A percentile compares a stretch with the other conserved stretches of the same genome.
These are phyloP conservation scores for Sebastiscus tertius DNA, from an alignment of 2,797 vertebrate species.

Conservation along the genomic window DNA sequence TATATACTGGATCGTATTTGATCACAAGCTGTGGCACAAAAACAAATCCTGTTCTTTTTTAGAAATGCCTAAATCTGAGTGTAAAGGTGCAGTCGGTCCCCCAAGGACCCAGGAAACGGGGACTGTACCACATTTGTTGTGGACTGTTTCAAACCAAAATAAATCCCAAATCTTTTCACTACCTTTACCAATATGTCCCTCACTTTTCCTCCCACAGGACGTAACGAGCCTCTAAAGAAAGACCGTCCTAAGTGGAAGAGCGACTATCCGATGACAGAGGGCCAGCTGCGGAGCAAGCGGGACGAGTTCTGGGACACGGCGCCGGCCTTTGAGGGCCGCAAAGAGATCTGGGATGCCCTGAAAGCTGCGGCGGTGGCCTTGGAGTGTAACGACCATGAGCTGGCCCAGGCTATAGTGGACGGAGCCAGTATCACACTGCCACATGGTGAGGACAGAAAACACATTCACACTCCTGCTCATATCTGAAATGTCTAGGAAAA, in stretches of 20 bases:
- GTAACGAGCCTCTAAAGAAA: slow-evolving; percentile 96
- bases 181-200: neutral
- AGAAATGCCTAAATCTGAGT: neutral
- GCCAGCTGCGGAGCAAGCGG: slow-evolving; percentile 95
- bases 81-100: neutral
- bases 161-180: neutral
- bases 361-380: slow-evolving; percentile 94
- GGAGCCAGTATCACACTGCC: slow-evolving; percentile 97
- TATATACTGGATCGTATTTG: too few relatives aligned
- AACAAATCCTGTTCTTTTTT: neutral
- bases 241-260: slow-evolving; percentile 98
- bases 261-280: slow-evolving; percentile 98
- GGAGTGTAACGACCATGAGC: slow-evolving; percentile 93
- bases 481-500: neutral
- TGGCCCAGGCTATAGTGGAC: slow-evolving; percentile 97
- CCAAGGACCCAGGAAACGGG: neutral
- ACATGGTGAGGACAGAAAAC: slow-evolving; percentile 85
- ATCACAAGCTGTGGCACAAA: neutral
- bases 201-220: slow-evolving; percentile 79
- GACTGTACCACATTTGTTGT: neutral
- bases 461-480: neutral
- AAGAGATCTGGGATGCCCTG: slow-evolving; percentile 99
- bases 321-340: slow-evolving; percentile 96
- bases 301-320: slow-evolving; percentile 99
- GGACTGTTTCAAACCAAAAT: neutral